These are phyloP conservation scores for Himalopsyche tibetana DNA, from an alignment of 2,888 invertebrate genomes.

Conservation along the genomic window DNA sequence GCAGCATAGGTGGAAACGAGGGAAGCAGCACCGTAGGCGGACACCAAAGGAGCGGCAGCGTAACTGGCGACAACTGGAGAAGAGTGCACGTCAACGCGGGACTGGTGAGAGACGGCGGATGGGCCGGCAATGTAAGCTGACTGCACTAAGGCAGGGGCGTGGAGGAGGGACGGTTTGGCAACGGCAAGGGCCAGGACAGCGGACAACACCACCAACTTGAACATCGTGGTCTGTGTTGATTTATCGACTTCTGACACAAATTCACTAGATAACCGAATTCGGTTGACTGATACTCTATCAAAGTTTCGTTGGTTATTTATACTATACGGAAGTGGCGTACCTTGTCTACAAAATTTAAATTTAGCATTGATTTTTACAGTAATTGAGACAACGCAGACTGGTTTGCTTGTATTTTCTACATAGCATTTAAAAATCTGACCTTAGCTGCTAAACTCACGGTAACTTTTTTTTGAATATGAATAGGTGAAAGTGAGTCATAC, in stretches of 20 bases:
- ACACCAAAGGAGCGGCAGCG: conserved; percentile 53
- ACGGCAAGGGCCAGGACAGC: conserved; percentile 78
- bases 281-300: conserved; percentile 62
- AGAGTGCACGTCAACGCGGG: conserved; percentile 71
- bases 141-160: conserved; percentile 62
- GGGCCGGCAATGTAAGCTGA: conserved; percentile 67
- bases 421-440: conserved; percentile 17
- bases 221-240: conserved; percentile 76
- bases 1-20: conserved; percentile 64
- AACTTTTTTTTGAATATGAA: no score
- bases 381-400: conserved; percentile 12
- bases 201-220: conserved; percentile 79
- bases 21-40: conserved; percentile 69
- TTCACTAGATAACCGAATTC: conserved; percentile 63
- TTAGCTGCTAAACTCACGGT: neutral
- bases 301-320: conserved; percentile 53
- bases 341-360: neutral
- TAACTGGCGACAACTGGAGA: conserved; percentile 63
- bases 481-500: no score
- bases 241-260: conserved; percentile 62
- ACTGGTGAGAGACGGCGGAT: conserved; percentile 70
- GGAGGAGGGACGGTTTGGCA: conserved; percentile 74
- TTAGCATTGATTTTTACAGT: conserved; percentile 28
- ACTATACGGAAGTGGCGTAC: conserved; percentile 32
- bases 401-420: conserved; percentile 8